A percentile compares a stretch with the other conserved stretches of the same genome.
Conservation (phyloP, 2,888 invertebrate species). For the Drosophila vallismaia region DNA sequence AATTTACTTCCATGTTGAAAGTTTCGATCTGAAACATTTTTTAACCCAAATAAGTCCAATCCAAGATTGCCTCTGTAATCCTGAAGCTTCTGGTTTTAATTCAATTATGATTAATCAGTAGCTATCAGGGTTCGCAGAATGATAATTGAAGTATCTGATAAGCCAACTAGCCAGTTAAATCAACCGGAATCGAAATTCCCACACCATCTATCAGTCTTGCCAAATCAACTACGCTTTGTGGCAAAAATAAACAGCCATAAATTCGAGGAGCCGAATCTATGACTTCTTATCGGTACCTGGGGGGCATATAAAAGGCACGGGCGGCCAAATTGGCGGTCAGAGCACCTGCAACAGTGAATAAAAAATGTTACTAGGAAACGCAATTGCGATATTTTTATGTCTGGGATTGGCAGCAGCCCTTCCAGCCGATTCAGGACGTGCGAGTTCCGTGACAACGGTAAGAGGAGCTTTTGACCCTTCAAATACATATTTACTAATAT, state of each 20-base stretch:
- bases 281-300: slow-evolving; percentile 35
- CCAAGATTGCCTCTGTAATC: slow-evolving; percentile 2
- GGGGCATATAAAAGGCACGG: slow-evolving; percentile 45
- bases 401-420: slow-evolving; percentile 38
- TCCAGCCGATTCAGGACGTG: slow-evolving; percentile 50
- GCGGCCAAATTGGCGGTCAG: slow-evolving; percentile 17
- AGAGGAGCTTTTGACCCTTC: neutral
- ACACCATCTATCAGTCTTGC: slow-evolving; percentile 40
- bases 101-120: slow-evolving; percentile 20
- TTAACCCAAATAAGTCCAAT: neutral
- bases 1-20: neutral
- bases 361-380: slow-evolving; percentile 47
- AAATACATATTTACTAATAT: neutral
- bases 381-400: slow-evolving; percentile 28
- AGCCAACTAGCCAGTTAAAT: slow-evolving; percentile 16
- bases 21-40: neutral
- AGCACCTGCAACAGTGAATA: slow-evolving; percentile 13
- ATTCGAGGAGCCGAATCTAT: slow-evolving; percentile 23
- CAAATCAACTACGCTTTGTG: slow-evolving; percentile 6
- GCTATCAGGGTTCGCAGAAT: slow-evolving; percentile 26
- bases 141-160: slow-evolving; percentile 25
- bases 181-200: slow-evolving; percentile 23
- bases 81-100: slow-evolving; percentile 2
- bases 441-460: slow-evolving; percentile 72
- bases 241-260: slow-evolving; percentile 43